These are phyloP conservation scores for Prosopocoilus inquinatus DNA, from an alignment of 2,888 invertebrate species.

Conservation along the genomic window DNA sequence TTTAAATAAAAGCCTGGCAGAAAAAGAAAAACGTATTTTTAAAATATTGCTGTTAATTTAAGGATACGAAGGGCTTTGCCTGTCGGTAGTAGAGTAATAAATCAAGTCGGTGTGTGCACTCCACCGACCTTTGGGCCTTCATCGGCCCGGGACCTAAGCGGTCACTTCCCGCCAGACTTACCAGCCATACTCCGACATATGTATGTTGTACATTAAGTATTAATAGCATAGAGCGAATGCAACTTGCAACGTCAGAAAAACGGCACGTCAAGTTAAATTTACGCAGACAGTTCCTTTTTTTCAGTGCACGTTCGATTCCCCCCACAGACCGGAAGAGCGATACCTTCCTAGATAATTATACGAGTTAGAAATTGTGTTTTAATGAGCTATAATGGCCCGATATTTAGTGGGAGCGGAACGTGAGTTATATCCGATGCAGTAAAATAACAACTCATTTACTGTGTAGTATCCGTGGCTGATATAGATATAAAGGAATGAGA, in stretches of 20 bases:
- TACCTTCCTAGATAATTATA: conserved; percentile 17
- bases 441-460: neutral
- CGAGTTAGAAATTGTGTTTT: conserved; percentile 24
- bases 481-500: conserved; percentile 19
- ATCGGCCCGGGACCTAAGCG: conserved; percentile 33
- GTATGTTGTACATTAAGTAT: conserved; percentile 13
- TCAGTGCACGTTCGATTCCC: no score
- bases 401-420: conserved; percentile 3
- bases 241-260: neutral
- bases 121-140: conserved; percentile 39
- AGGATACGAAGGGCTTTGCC: neutral
- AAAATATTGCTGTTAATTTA: no score
- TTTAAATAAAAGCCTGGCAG: neutral
- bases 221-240: neutral
- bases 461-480: conserved; percentile 10
- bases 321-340: neutral
- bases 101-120: conserved; percentile 37
- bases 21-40: neutral
- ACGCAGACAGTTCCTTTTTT: no score
- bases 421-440: conserved; percentile 1
- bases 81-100: conserved; percentile 31
- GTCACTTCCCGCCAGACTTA: conserved; percentile 34
- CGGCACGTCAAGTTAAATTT: no score
- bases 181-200: conserved; percentile 8
- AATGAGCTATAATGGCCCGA: conserved; percentile 16